These are phyloP conservation scores for Tauraco erythrolophus DNA, from an alignment of 2,113 vertebrate species.

Conservation along the genomic window DNA sequence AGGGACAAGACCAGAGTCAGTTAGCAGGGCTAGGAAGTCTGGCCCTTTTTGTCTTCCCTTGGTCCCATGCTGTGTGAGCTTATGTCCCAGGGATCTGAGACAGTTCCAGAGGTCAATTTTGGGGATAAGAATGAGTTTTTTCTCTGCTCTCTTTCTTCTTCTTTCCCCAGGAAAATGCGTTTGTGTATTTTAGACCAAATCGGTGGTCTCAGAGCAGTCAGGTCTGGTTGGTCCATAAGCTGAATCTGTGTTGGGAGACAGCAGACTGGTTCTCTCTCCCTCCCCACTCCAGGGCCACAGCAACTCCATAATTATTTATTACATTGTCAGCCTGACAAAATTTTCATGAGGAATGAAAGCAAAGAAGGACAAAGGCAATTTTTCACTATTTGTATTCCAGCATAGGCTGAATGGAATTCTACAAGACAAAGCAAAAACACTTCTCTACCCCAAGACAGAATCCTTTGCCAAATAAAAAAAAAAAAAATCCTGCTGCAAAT, in stretches of 20 bases:
- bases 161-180: background rate
- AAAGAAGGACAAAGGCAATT: constrained; percentile 41
- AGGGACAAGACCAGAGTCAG: background rate
- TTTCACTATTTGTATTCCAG: constrained; percentile 34
- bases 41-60: background rate
- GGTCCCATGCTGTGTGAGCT: background rate
- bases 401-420: background rate
- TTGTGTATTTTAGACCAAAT: background rate
- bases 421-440: background rate
- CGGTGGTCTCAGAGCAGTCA: background rate
- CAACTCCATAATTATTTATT: constrained; percentile 40
- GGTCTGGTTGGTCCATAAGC: background rate
- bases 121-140: background rate
- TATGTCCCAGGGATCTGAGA: background rate
- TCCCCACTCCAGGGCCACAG: background rate
- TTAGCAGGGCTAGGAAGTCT: background rate
- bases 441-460: background rate
- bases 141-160: background rate
- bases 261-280: background rate
- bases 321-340: constrained; percentile 43
- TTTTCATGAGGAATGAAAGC: constrained; percentile 44
- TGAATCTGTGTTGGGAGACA: background rate
- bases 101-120: background rate
- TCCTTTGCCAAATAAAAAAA: background rate
- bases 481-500: constrained; percentile 30